Percentiles rank a stretch among this genome's conserved stretches.
These are phyloP conservation scores for Spilarctia lutea DNA, from an alignment of 2,888 invertebrate species.

Conservation along the genomic window DNA sequence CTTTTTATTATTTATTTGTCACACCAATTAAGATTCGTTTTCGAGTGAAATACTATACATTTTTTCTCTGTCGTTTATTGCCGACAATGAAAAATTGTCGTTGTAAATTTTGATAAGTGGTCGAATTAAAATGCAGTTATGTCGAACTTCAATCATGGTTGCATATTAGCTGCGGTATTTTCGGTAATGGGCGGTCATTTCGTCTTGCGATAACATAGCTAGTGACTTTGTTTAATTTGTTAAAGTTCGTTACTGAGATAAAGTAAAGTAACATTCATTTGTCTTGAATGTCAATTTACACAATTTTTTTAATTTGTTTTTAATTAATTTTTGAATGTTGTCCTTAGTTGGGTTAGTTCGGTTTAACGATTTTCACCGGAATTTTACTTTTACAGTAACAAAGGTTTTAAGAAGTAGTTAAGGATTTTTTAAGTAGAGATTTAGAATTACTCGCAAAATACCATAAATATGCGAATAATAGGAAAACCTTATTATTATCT, in stretches of 20 bases:
- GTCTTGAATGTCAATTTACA: neutral
- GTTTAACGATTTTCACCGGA: neutral
- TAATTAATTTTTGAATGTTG: neutral
- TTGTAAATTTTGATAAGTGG: slow-evolving; percentile 47
- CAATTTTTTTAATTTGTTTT: neutral
- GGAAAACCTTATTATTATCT: too few species aligned
- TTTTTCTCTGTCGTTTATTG: slow-evolving; percentile 29
- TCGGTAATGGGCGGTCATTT: slow-evolving; percentile 27
- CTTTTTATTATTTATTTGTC: slow-evolving; percentile 54
- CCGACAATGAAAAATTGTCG: slow-evolving; percentile 32
- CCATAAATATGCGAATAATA: neutral
- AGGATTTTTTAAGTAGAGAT: neutral
- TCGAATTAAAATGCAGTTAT: slow-evolving; percentile 46
- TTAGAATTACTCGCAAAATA: neutral
- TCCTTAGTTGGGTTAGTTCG: neutral
- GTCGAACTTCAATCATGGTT: slow-evolving; percentile 24
- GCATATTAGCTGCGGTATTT: slow-evolving; percentile 36
- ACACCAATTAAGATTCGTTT: slow-evolving; percentile 55
- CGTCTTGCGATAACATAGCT: neutral
- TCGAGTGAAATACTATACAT: slow-evolving; percentile 39
- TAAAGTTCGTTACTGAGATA: neutral
- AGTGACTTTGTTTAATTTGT: slow-evolving; percentile 5
- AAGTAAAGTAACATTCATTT: neutral
- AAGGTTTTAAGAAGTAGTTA: too few species aligned
- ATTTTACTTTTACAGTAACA: too few species aligned